Evolutionary conservation across 2,888 invertebrate genomes (phyloP).

Genomic region (Osedax fenrisi): DNA sequence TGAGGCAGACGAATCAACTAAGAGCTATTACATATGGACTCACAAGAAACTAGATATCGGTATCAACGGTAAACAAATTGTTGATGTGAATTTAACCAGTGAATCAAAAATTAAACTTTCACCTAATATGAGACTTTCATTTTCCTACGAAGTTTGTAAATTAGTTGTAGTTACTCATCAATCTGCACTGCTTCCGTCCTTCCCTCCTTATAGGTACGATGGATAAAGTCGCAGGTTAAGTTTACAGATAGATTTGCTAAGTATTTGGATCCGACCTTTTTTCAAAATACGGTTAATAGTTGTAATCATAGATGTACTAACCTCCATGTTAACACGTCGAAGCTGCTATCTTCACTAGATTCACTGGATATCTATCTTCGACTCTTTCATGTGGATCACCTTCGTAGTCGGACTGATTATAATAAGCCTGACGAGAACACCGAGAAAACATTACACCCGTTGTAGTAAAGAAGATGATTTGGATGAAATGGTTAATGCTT

Average conservation of each 20-base stretch:
- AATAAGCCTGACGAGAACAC: slow-evolving; percentile 95
- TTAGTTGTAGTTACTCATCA: too few relatives aligned
- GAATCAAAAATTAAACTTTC: slow-evolving; percentile 74
- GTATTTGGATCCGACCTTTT: slow-evolving; percentile 95
- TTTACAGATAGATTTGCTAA: slow-evolving; percentile 95
- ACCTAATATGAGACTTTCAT: slow-evolving; percentile 66
- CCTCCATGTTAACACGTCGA: too few relatives aligned
- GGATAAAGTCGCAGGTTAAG: slow-evolving; percentile 72
- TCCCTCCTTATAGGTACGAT: slow-evolving; percentile 74
- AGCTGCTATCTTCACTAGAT: slow-evolving; percentile 64
- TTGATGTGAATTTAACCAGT: slow-evolving; percentile 90
- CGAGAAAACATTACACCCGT: slow-evolving; percentile 96
- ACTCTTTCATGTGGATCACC: slow-evolving; percentile 99
- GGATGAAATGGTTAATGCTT: slow-evolving; percentile 92
- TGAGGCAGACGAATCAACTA: slow-evolving; percentile 64
- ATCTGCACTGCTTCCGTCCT: too few relatives aligned
- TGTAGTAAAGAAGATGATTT: slow-evolving; percentile 96
- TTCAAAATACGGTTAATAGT: slow-evolving; percentile 73
- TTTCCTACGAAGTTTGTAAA: slow-evolving; percentile 70
- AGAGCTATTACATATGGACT: slow-evolving; percentile 80
- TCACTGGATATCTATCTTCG: slow-evolving; percentile 99
- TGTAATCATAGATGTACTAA: too few relatives aligned
- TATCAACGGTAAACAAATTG: slow-evolving; percentile 79
- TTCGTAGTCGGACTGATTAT: slow-evolving; percentile 92
- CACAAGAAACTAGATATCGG: slow-evolving; percentile 97